phyloP scores from a whole-genome alignment of 2,797 vertebrate species.

The Lates japonicus region DNA sequence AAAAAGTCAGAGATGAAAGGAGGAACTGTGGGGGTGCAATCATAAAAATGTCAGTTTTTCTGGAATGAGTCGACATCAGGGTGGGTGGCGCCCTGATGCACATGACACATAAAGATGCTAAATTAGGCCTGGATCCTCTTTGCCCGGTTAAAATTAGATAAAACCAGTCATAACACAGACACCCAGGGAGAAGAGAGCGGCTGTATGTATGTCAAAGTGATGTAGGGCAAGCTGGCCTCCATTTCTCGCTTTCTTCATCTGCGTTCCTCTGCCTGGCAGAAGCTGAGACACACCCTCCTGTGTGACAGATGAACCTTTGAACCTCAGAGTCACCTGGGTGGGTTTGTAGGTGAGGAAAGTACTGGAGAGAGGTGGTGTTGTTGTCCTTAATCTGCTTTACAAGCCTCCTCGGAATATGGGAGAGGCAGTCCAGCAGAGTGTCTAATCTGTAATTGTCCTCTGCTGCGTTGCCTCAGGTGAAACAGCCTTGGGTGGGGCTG shows the following conservation, averaged over 20 bases:
- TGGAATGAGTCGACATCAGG: constrained; percentile 37
- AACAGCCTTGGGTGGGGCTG: constrained; percentile 75
- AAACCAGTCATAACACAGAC: constrained; percentile 49
- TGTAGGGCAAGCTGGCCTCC: constrained; percentile 36
- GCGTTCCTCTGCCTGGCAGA: constrained; percentile 22
- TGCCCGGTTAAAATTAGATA: constrained; percentile 16
- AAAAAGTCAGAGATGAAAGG: constrained; percentile 37
- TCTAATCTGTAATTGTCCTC: constrained; percentile 84
- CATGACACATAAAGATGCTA: constrained; percentile 51
- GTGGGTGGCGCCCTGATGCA: constrained; percentile 31
- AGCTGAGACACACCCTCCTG: constrained; percentile 51
- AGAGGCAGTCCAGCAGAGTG: constrained; percentile 68
- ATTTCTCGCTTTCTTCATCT: constrained; percentile 18
- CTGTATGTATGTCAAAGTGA: constrained; percentile 48
- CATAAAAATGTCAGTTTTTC: constrained; percentile 55
- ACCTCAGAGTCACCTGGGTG: constrained; percentile 72
- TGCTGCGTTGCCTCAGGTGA: constrained; percentile 77
- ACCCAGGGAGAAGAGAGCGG: constrained; percentile 29
- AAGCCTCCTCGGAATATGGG: constrained; percentile 72
- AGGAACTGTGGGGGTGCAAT: constrained; percentile 28
- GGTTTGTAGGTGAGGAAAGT: constrained; percentile 76
- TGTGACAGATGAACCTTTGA: constrained; percentile 77
- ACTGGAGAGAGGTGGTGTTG: constrained; percentile 72
- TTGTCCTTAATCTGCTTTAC: constrained; percentile 83
- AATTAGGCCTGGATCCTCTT: constrained; percentile 44